Conservation (phyloP, 2,888 invertebrate species). For the Nemotelus pantherinus region DNA sequence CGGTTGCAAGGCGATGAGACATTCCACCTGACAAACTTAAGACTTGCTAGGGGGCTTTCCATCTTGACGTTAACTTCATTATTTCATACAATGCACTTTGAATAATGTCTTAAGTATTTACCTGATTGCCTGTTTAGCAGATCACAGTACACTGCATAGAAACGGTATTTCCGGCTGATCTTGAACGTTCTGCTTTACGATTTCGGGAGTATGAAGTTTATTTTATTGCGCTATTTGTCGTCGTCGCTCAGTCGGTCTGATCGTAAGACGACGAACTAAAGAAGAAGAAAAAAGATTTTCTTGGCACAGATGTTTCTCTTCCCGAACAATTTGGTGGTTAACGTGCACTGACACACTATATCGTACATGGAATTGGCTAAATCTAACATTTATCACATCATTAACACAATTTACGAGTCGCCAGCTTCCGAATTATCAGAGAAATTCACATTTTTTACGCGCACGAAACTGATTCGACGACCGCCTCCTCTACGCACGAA, state of each 20-base stretch:
- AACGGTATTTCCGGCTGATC: conserved; percentile 1
- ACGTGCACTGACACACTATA: conserved; percentile 46
- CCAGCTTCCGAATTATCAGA: conserved; percentile 43
- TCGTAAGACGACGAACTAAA: conserved; percentile 14
- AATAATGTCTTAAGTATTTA: conserved; percentile 13
- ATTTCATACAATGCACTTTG: background rate
- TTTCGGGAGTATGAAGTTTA: background rate
- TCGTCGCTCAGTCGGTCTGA: background rate
- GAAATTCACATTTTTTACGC: conserved; percentile 46
- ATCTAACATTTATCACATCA: conserved; percentile 47
- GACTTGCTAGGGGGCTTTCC: background rate
- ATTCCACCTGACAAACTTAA: conserved; percentile 41
- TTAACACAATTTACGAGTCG: conserved; percentile 45
- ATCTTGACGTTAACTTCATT: conserved; percentile 16
- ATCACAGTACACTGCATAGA: conserved; percentile 1
- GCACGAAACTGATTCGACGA: conserved; percentile 39
- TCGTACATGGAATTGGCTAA: conserved; percentile 39
- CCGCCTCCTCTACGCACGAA: conserved; percentile 43
- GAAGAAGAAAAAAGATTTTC: conserved; percentile 32
- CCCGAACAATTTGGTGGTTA: conserved; percentile 43
- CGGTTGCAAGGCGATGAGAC: conserved; percentile 28
- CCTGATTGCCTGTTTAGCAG: conserved; percentile 16
- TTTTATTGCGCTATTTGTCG: conserved; percentile 24
- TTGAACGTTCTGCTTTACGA: background rate
- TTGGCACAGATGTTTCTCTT: conserved; percentile 49